Percentiles rank a stretch among this genome's conserved stretches.
phyloP scores from a whole-genome alignment of 2,113 vertebrate genomes.

The Porphyrio hochstetteri region DNA sequence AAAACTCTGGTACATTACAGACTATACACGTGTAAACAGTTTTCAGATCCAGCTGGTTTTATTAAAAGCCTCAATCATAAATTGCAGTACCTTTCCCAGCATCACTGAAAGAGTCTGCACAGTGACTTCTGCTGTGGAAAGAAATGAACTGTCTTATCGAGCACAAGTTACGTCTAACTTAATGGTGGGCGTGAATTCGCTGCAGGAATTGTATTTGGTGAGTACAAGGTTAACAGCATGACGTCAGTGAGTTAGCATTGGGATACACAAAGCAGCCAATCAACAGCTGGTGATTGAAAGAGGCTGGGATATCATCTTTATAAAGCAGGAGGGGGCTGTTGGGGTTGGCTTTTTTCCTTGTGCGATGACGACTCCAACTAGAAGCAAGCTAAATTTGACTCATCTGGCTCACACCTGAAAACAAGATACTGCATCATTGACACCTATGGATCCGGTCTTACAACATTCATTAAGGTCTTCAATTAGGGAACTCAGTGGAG shows the following conservation, averaged over 20 bases:
- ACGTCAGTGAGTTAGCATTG: not conserved
- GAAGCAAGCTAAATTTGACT: not conserved
- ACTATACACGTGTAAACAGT: not conserved
- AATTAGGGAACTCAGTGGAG: not conserved
- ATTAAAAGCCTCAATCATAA: slow-evolving; percentile 45
- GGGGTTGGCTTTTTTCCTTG: not conserved
- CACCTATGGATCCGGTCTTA: not conserved
- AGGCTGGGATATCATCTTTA: not conserved
- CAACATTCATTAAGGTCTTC: not conserved
- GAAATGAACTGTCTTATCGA: not conserved
- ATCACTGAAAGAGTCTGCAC: not conserved
- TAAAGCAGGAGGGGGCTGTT: not conserved
- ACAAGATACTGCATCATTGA: not conserved
- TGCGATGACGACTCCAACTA: not conserved
- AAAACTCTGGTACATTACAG: not conserved
- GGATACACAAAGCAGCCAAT: not conserved
- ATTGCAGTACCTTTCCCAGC: not conserved
- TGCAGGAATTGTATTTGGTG: not conserved
- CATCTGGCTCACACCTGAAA: not conserved
- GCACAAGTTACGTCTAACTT: not conserved
- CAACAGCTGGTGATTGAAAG: not conserved
- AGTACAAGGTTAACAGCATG: not conserved
- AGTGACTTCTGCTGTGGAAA: no score
- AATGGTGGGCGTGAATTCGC: not conserved
- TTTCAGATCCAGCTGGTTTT: slow-evolving; percentile 29